Conservation (phyloP, 2,113 vertebrate species). For the Aleadryas rufinucha region DNA sequence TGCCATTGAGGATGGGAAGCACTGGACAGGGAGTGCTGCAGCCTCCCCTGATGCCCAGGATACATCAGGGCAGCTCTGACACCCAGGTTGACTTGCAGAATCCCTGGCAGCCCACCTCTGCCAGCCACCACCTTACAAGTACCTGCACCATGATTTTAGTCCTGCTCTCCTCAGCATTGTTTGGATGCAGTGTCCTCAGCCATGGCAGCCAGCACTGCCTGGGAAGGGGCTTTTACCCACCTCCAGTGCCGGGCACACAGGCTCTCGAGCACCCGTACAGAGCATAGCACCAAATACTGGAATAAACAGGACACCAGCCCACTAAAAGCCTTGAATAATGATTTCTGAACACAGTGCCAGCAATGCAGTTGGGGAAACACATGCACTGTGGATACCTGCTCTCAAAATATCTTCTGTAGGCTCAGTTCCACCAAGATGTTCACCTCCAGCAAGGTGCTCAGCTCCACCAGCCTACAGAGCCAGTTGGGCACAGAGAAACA, state of each 20-base stretch:
- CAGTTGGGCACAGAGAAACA: not conserved
- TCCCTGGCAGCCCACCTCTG: not conserved
- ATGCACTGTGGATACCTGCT: not conserved
- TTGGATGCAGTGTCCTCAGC: not conserved
- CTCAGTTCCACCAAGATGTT: not conserved
- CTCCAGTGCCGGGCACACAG: not conserved
- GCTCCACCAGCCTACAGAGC: not conserved
- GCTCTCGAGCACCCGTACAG: rapidly evolving
- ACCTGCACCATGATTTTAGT: not conserved
- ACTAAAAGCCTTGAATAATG: not conserved
- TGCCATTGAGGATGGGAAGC: not conserved
- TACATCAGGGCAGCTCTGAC: not conserved
- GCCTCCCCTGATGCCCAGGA: not conserved
- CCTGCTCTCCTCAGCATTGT: rapidly evolving
- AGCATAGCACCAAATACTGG: not conserved
- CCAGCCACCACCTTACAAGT: not conserved
- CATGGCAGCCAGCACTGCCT: not conserved
- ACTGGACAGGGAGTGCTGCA: not conserved
- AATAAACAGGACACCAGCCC: not conserved
- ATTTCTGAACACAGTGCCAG: not conserved
- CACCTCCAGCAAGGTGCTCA: not conserved
- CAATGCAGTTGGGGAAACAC: rapidly evolving
- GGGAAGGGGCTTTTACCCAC: not conserved
- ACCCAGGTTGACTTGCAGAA: rapidly evolving
- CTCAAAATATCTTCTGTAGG: not conserved